Conservation (phyloP, 2,888 invertebrate species). For the Acanthosepion esculentum region DNA sequence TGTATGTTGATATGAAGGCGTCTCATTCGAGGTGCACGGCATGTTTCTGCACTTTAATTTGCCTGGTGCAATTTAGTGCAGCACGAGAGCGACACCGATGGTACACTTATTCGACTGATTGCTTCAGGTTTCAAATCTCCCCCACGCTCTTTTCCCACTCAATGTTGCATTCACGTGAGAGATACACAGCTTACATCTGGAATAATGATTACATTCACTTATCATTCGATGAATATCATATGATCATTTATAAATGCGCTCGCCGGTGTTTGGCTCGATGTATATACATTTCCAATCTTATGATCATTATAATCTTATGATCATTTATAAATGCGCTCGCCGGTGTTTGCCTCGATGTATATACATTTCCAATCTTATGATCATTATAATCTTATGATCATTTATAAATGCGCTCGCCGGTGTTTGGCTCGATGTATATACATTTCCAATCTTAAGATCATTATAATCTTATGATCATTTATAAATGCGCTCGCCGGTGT, state of each 20-base stretch:
- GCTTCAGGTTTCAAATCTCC: neutral
- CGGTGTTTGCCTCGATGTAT: too few relatives aligned
- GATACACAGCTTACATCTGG: neutral
- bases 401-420: too few relatives aligned
- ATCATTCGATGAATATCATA: neutral
- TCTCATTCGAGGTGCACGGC: too few relatives aligned
- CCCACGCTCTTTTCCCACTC: neutral
- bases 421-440: too few relatives aligned
- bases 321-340: too few relatives aligned
- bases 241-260: neutral
- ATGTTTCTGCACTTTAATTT: neutral
- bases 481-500: too few relatives aligned
- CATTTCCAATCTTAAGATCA: too few relatives aligned
- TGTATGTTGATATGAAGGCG: neutral
- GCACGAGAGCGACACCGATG: neutral
- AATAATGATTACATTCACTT: constrained; percentile 2
- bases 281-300: too few relatives aligned
- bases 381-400: too few relatives aligned
- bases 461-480: too few relatives aligned
- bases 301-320: neutral
- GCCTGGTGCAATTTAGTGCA: neutral
- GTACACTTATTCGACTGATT: neutral
- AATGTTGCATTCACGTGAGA: neutral
- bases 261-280: neutral
- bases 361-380: too few relatives aligned